Conservation (phyloP, 92 coral and sea anemone species). For the Epizoanthus scotinus region DNA sequence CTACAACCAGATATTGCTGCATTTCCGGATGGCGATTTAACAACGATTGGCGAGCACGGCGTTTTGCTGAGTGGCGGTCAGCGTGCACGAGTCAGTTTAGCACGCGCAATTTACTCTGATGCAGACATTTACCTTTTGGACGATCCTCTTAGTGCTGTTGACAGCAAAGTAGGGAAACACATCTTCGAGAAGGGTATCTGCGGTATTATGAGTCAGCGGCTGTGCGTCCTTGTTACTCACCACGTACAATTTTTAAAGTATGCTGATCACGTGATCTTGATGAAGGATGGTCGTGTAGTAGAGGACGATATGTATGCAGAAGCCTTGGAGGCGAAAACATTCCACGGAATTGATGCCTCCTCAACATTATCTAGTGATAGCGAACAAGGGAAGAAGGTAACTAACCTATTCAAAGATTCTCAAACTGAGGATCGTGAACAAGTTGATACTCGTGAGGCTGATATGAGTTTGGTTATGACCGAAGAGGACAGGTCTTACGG, state of each 20-base stretch:
- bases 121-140: conserved; percentile 4
- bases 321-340: neutral
- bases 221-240: conserved; percentile 8
- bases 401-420: neutral
- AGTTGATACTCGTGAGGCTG: neutral
- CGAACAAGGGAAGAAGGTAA: neutral
- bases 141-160: conserved; percentile 2
- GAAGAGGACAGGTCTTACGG: neutral
- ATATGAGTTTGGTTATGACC: neutral
- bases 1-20: neutral
- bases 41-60: neutral
- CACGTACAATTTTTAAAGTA: neutral
- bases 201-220: neutral
- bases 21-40: conserved; percentile 1
- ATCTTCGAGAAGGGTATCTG: neutral
- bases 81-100: too few relatives aligned
- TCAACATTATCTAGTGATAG: too few relatives aligned
- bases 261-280: conserved; percentile 6
- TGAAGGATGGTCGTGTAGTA: neutral
- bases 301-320: neutral
- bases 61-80: too few relatives aligned
- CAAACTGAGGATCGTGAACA: neutral
- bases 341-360: neutral
- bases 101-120: conserved; percentile 1
- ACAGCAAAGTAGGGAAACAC: neutral